These are phyloP conservation scores for Pelodiscus sinensis DNA, from an alignment of 2,113 vertebrate genomes.

Conservation along the genomic window DNA sequence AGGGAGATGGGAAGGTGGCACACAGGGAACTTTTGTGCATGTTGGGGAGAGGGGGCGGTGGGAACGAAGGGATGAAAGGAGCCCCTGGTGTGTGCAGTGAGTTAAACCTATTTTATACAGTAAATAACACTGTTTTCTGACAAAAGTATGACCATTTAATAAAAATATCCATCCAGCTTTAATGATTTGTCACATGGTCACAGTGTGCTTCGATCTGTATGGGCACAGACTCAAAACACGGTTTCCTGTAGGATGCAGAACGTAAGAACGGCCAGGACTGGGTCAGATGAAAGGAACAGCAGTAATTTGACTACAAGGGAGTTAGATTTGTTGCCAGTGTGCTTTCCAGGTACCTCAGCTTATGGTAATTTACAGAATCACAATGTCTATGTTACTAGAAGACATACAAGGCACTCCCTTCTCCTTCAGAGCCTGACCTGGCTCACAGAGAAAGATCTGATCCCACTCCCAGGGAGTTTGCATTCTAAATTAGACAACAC, in stretches of 20 bases:
- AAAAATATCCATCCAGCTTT: background rate
- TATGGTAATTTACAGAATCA: background rate
- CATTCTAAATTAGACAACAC: background rate
- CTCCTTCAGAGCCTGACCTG: background rate
- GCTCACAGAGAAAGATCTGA: background rate
- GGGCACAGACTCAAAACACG: background rate
- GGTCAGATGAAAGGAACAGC: background rate
- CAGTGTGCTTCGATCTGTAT: background rate
- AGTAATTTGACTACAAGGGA: background rate
- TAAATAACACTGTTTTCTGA: background rate
- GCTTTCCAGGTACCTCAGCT: background rate
- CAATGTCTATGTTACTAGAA: background rate
- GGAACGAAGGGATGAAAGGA: background rate
- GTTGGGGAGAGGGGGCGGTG: background rate
- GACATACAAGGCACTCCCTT: background rate
- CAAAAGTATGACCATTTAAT: conserved; percentile 21
- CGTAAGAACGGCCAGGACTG: too few species aligned
- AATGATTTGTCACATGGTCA: background rate
- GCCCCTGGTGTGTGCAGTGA: background rate
- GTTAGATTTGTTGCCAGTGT: background rate
- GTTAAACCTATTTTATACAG: background rate
- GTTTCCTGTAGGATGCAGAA: background rate
- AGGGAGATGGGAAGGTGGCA: background rate
- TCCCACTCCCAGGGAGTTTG: background rate
- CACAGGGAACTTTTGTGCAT: background rate